Base-by-base conservation (phyloP, 92 coral and sea anemone species). In the Palythoa grandis region DNA sequence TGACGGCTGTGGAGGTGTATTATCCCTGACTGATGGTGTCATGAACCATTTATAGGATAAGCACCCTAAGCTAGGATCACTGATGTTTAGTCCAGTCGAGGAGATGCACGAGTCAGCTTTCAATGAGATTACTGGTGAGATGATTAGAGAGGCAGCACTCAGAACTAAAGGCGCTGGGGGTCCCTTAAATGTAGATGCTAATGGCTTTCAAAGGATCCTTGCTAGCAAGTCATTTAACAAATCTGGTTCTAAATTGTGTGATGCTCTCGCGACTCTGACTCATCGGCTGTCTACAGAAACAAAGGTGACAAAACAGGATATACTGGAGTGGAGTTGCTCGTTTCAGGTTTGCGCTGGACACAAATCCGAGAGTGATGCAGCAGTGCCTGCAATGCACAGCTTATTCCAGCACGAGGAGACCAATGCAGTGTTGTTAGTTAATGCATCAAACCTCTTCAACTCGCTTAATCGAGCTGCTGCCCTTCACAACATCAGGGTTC, bases 151-250 rank as follows among this genome's bases (percentile, higher is more conserved):
- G 6, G 47, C 47, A 3, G 47, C 47, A 40, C 47, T 40, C 4
- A 40, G 6, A 40, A 40, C 47, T 7, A 40, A 40, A 40, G 47
- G 47, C 6, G 60, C 60, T 7, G 60, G 17, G 60, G 60, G 60
- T 7, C 60, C 60, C 60, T 54, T 3, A 11, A 54, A 54, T 54
- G 15, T 54, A 10, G 60, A 54, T 15, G 60, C 60, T 10, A 11
- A 54, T 10, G 60, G 60, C 60, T 54, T 54, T 54, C 7, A 10
- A 54, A 54, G 60, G 60, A 54, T 54, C 11, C 60, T 77, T 35
- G 83, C 83, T 6, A 52, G 83, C 67, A 53, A 14, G 16, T 78
- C 84, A n/a, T 78, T 78, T 20, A 78, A 78, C 47, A 19, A 53
- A 14, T 78, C 84, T 15, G 3, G 14, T 20, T 16, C 71, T 39